A percentile compares a stretch with the other conserved stretches of the same genome.
These are phyloP conservation scores for Eumerus sabulonum DNA, from an alignment of 2,888 invertebrate genomes.

Conservation along the genomic window DNA sequence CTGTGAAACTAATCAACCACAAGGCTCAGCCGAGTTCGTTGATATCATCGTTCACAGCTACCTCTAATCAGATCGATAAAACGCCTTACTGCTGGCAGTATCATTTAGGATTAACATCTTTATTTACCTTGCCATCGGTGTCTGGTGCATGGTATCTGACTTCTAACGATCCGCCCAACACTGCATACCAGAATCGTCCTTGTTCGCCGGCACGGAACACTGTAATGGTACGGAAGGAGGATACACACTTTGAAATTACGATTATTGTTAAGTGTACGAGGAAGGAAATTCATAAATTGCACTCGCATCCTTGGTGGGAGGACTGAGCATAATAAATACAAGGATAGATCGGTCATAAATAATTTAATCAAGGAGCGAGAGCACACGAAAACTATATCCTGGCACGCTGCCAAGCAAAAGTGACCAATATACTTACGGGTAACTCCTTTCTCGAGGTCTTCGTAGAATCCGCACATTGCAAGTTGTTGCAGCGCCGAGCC, in stretches of 20 bases:
- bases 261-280: constrained; percentile 20
- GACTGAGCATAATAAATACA: constrained; percentile 13
- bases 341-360: constrained; percentile 53
- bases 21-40: constrained; percentile 10
- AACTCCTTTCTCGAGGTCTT: constrained; percentile 87
- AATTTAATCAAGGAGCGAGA: constrained; percentile 27
- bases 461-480: constrained; percentile 87
- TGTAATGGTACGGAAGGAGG: constrained; percentile 75
- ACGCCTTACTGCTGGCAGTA: background rate
- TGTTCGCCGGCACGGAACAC: constrained; percentile 89
- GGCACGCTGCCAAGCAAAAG: constrained; percentile 16
- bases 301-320: constrained; percentile 26
- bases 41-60: background rate
- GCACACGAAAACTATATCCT: constrained; percentile 13
- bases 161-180: constrained; percentile 85
- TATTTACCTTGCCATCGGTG: constrained; percentile 81
- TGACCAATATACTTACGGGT: constrained; percentile 82
- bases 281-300: constrained; percentile 9
- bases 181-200: constrained; percentile 89
- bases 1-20: constrained; percentile 45
- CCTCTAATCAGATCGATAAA: too few species aligned
- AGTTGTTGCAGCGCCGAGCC: constrained; percentile 86
- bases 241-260: constrained; percentile 1
- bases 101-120: too few species aligned
- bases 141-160: constrained; percentile 83